phyloP scores from a whole-genome alignment of 2,113 vertebrate genomes.

The Actinemys pallida region DNA sequence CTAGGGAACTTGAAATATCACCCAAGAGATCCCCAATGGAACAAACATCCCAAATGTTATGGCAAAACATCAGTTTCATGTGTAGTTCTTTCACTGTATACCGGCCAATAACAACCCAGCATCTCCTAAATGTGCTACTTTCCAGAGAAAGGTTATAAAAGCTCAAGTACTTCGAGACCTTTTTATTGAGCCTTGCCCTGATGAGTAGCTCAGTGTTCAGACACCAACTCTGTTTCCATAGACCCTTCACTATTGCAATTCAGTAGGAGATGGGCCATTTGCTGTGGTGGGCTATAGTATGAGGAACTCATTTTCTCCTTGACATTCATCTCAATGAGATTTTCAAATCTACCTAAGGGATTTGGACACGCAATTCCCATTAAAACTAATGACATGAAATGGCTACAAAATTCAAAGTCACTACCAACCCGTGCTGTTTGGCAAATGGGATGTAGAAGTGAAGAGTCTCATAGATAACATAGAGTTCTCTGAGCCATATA shows the following conservation, averaged over 20 bases:
- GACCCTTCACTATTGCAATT: background rate
- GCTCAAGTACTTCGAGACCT: fast-evolving
- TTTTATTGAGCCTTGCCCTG: background rate
- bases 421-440: background rate
- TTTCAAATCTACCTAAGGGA: background rate
- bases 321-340: background rate
- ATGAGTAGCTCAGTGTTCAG: background rate
- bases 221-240: background rate
- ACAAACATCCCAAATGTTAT: background rate
- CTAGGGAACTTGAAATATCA: background rate
- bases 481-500: background rate
- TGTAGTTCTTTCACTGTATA: fast-evolving
- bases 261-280: background rate
- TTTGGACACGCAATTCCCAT: background rate
- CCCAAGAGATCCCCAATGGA: background rate
- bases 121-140: background rate
- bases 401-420: background rate
- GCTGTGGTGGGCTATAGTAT: background rate
- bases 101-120: fast-evolving
- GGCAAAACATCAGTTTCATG: fast-evolving
- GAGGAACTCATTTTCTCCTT: background rate
- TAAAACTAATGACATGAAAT: background rate
- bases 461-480: background rate
- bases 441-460: background rate
- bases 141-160: fast-evolving